These are phyloP conservation scores for Miniopterus natalensis DNA, from an alignment of 2,113 vertebrate genomes.

Conservation along the genomic window DNA sequence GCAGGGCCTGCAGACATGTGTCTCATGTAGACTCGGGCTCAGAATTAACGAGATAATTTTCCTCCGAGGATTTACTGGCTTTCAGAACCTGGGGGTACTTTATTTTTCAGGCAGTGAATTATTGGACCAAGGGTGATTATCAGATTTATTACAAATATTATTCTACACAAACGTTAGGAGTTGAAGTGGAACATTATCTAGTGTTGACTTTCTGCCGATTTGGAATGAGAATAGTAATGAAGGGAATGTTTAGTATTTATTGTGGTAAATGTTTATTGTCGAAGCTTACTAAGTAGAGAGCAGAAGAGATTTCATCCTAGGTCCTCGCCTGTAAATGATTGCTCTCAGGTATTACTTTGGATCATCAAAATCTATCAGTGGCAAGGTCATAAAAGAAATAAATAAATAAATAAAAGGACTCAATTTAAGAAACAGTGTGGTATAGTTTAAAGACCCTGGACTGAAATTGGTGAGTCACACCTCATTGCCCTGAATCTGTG, in stretches of 20 bases:
- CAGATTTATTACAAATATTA: conserved; percentile 40
- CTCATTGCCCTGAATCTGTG: background rate
- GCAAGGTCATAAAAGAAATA: background rate
- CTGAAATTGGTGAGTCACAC: background rate
- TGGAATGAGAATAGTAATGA: background rate
- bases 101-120: conserved; percentile 51
- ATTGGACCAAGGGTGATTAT: conserved; percentile 8
- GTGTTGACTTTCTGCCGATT: background rate
- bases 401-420: background rate
- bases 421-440: background rate
- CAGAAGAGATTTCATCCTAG: background rate
- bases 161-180: background rate
- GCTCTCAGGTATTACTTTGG: background rate
- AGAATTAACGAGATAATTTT: conserved; percentile 54
- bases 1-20: background rate
- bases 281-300: background rate
- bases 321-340: background rate
- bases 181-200: background rate
- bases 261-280: background rate
- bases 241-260: background rate
- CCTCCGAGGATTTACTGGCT: background rate
- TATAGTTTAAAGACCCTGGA: background rate
- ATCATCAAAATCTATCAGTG: background rate
- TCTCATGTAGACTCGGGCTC: background rate
- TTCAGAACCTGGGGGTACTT: conserved; percentile 18